Conservation (phyloP, 35 echinoderm and acorn worm genomes). For the Ophiothrix spiculata region DNA sequence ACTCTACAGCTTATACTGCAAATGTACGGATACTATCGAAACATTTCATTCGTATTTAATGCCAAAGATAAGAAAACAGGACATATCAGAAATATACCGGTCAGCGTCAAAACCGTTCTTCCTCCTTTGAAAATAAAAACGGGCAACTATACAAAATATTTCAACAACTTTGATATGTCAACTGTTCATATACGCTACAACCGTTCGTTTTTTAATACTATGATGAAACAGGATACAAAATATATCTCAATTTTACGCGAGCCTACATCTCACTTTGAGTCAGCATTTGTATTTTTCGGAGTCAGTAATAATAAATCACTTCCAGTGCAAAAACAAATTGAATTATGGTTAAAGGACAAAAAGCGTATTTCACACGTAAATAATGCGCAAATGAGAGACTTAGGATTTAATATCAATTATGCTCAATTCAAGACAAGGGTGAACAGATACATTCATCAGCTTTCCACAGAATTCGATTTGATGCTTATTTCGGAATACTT, state of each 20-base stretch:
- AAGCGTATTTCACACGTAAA: neutral
- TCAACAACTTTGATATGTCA: slow-evolving; percentile 45
- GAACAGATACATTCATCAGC: neutral
- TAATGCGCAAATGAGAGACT: slow-evolving; percentile 16
- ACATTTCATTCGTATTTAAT: slow-evolving; percentile 47
- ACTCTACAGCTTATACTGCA: slow-evolving; percentile 58
- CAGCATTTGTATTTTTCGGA: slow-evolving; percentile 75
- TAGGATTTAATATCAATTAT: neutral
- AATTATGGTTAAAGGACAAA: neutral
- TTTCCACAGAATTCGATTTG: slow-evolving; percentile 45
- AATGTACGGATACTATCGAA: slow-evolving; percentile 55
- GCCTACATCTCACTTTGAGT: slow-evolving; percentile 64
- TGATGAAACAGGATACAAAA: slow-evolving; percentile 40
- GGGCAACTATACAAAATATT: neutral
- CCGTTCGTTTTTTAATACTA: slow-evolving; percentile 35
- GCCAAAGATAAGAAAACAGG: slow-evolving; percentile 6
- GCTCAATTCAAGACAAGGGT: neutral
- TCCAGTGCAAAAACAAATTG: neutral
- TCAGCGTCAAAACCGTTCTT: neutral
- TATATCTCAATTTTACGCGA: slow-evolving; percentile 78
- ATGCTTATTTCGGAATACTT: slow-evolving; percentile 51
- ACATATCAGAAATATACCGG: neutral
- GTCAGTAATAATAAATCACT: slow-evolving; percentile 14
- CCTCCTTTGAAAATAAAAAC: slow-evolving; percentile 23
- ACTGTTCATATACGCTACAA: slow-evolving; percentile 53